These are phyloP conservation scores for Koerneria pararmatus DNA, from an alignment of 2,888 invertebrate species.

Conservation along the genomic window DNA sequence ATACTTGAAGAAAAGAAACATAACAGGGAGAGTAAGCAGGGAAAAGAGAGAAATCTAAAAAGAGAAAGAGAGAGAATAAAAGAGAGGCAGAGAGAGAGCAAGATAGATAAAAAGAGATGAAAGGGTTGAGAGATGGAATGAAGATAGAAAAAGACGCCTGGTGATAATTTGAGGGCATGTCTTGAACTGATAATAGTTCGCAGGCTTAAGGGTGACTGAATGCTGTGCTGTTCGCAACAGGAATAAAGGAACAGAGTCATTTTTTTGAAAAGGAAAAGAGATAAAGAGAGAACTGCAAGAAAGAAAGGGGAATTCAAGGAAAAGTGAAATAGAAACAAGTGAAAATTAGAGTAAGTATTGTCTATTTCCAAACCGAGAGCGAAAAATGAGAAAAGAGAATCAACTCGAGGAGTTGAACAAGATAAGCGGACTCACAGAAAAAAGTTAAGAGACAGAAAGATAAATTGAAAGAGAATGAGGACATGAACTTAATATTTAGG, in stretches of 20 bases:
- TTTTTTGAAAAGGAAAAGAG: constrained; percentile 15
- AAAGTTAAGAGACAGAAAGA: too few species aligned
- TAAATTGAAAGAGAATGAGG: constrained; percentile 15
- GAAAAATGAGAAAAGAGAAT: too few species aligned
- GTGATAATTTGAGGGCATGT: too few species aligned
- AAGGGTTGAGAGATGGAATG: constrained; percentile 16
- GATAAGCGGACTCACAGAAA: too few species aligned
- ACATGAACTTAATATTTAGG: background rate
- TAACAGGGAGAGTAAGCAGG: constrained; percentile 13
- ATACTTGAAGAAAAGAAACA: constrained; percentile 27
- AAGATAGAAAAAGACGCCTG: too few species aligned
- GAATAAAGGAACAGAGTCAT: constrained; percentile 17
- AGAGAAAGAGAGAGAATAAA: constrained; percentile 17
- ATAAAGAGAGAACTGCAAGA: constrained; percentile 8
- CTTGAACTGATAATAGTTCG: too few species aligned
- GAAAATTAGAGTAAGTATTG: constrained; percentile 23
- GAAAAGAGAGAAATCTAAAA: constrained; percentile 2
- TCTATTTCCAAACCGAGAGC: too few species aligned
- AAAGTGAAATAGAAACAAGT: background rate
- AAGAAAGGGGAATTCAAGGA: constrained; percentile 18
- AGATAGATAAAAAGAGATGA: constrained; percentile 15
- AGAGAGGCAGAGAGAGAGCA: constrained; percentile 5
- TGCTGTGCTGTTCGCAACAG: constrained; percentile 1
- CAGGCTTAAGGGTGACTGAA: too few species aligned
- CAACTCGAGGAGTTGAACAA: too few species aligned